Base-by-base conservation (phyloP, 2,888 invertebrate species). In the Escarpia spicata region DNA sequence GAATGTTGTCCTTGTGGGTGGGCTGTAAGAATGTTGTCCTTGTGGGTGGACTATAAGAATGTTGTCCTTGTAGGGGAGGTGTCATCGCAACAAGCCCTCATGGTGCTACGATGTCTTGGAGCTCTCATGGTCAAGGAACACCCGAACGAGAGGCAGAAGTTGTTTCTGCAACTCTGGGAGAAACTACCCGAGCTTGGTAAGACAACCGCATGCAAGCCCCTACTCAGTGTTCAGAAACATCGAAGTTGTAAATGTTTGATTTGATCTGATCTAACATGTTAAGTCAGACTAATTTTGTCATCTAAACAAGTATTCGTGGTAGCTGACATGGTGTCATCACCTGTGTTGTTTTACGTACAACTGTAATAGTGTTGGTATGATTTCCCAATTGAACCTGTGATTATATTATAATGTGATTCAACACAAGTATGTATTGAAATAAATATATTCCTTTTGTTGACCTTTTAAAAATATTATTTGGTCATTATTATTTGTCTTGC, bases 71-170 rank as follows among this genome's bases (percentile, higher is more conserved):
- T 45, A 60, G 60, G 60, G 4, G 60, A 60, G 26, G 60, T 93
- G n/a, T 91, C 93, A 44, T 90, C 92, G 31, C 93, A 93, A 91
- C 93, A 94, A 91, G 93, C 93, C 90, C 90, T 94, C 43, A 92
- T 94, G 92, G 91, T 94, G 52, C 92, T 95, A 4, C 93, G 94
- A 43, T 94, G 94, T 92, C 75, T 94, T 91, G 95, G 95, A 10
- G 91, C 93, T 2, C 45, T 93, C 8, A 92, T 95, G 92, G 93
- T 93, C 19, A 93, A 93, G 91, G 94, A 93, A 45, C 91, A 92
- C 15, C 60, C 92, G 15, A 91, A 90, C 12, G 89, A 92, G 26
- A 60, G 94, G 43, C 92, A 91, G 90, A 44, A 37, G 3, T n/a
- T 93, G 15, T 93, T 93, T 92, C 92, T 93, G 10, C 31, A 93